Base-by-base conservation (phyloP, 2,113 vertebrate genomes). In the Sinosuthora webbiana region DNA sequence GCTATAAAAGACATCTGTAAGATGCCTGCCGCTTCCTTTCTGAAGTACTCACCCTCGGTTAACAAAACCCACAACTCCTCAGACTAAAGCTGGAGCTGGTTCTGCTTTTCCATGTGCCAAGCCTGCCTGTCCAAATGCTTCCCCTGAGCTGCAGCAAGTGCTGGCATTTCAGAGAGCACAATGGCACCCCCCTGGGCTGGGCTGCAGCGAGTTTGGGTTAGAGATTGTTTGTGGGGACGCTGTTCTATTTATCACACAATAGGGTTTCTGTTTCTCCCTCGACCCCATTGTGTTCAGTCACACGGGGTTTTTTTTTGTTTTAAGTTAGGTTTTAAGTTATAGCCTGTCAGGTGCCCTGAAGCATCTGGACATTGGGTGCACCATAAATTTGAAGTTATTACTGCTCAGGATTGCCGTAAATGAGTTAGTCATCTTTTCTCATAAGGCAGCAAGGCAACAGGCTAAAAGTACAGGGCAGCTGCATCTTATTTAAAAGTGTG, bases 341-440 rank as follows among this genome's bases (percentile, higher is more conserved):
- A 90, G 79, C 57, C 89, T 85, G 74, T 79, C 87, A 91, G 84
- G 74, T 37, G 0, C 81, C 81, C 74, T n/a, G 19, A 83, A 89
- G 89, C 95, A 95, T 91, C 70, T 73, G 93, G 84, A 57, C 84
- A 73, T 49, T 80, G 95, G 68, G 49, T 85, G 78, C 59, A 81
- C 70, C 59, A 80, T 91, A 90, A 95, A 95, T 92, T 64, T 84
- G 14, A 60, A 84, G 59, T 83, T 95, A 83, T 74, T 93, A 65
- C 70, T 63, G 78, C 55, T 90, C 67, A 53, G 69, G 56, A 62
- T 87, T 89, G 65, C 87, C 0, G 0, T 91, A 94, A 92, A 93
- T 93, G 84, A 92, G 74, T 90, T 95, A 91, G 91, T 95, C 78
- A 95, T 94, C 91, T 93, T 87, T 95, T 85, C 84, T 94, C 67